A percentile compares a stretch with the other conserved stretches of the same genome.
Evolutionary conservation across 2,888 invertebrate species (phyloP).

Genomic region (Cerceris ruficornis): DNA sequence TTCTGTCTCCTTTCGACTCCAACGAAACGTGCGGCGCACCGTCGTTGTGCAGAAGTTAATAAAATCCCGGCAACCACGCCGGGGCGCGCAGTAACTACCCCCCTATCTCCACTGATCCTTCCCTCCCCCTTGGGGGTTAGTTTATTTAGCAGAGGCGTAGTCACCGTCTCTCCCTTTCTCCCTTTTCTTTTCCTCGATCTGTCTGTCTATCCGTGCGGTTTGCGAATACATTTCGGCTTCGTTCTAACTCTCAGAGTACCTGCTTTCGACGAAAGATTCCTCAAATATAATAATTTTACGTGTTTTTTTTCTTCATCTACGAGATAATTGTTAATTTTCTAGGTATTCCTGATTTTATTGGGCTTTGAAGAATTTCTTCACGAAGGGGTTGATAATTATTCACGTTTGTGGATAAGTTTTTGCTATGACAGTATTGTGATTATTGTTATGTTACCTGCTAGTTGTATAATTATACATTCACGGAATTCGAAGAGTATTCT

Average conservation of each 20-base stretch:
- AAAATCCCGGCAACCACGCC: constrained; percentile 79
- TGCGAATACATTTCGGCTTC: constrained; percentile 41
- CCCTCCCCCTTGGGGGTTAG: constrained; percentile 70
- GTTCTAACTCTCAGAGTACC: neutral
- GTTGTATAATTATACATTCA: too few relatives aligned
- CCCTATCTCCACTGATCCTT: constrained; percentile 51
- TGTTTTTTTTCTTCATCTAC: neutral
- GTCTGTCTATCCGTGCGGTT: constrained; percentile 48
- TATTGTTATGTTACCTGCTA: too few relatives aligned
- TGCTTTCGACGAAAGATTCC: neutral
- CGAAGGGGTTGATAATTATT: too few relatives aligned
- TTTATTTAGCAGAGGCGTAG: constrained; percentile 81
- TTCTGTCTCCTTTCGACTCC: constrained; percentile 45
- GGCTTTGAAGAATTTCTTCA: too few relatives aligned
- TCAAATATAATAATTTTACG: neutral
- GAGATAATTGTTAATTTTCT: neutral
- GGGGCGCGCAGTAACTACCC: constrained; percentile 66
- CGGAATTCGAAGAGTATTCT: too few relatives aligned
- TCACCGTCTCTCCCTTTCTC: constrained; percentile 63
- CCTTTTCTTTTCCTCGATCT: constrained; percentile 56
- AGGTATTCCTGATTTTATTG: too few relatives aligned
- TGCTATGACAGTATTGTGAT: too few relatives aligned
- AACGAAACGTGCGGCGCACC: constrained; percentile 65
- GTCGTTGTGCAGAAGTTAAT: constrained; percentile 81
- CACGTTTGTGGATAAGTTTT: too few relatives aligned